phyloP scores from a whole-genome alignment of 1,140 invertebrate genomes.

The Drosophila truncata region DNA sequence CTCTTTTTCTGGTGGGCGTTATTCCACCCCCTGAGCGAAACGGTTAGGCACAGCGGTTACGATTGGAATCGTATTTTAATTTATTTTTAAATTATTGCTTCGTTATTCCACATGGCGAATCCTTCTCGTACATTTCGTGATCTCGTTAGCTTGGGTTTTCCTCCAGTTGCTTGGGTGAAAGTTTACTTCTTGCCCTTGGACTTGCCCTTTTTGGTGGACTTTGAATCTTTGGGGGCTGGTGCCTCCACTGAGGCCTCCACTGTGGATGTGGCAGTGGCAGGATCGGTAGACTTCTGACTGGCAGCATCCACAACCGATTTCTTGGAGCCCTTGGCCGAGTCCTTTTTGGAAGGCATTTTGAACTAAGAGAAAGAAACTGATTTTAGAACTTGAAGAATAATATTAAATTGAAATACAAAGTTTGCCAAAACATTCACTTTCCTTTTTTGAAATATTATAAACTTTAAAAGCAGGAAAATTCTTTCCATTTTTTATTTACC shows the following conservation, averaged over 20 bases:
- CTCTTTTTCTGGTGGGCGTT: conserved; percentile 3
- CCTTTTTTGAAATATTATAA: background rate
- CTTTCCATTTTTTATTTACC: background rate
- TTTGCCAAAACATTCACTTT: too few species aligned
- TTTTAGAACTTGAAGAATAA: background rate
- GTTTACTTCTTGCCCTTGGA: conserved; percentile 35
- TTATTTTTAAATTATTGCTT: conserved; percentile 32
- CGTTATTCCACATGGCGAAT: background rate
- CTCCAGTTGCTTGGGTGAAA: background rate
- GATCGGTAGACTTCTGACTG: background rate
- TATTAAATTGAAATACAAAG: too few species aligned
- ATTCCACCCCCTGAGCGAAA: conserved; percentile 17
- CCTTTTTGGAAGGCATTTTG: conserved; percentile 44
- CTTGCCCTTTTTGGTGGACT: conserved; percentile 37
- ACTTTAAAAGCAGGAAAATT: background rate
- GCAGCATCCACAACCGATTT: conserved; percentile 5
- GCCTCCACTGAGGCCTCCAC: background rate
- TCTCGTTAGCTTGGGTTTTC: background rate
- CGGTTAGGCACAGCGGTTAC: conserved; percentile 11
- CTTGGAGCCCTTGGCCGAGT: conserved; percentile 23
- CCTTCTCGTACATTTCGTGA: background rate
- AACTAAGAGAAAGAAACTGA: background rate
- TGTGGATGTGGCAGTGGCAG: background rate
- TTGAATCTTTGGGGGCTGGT: conserved; percentile 13
- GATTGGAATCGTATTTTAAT: background rate